Evolutionary conservation across 2,113 vertebrate species (phyloP).

Genomic region (Verasper variegatus): DNA sequence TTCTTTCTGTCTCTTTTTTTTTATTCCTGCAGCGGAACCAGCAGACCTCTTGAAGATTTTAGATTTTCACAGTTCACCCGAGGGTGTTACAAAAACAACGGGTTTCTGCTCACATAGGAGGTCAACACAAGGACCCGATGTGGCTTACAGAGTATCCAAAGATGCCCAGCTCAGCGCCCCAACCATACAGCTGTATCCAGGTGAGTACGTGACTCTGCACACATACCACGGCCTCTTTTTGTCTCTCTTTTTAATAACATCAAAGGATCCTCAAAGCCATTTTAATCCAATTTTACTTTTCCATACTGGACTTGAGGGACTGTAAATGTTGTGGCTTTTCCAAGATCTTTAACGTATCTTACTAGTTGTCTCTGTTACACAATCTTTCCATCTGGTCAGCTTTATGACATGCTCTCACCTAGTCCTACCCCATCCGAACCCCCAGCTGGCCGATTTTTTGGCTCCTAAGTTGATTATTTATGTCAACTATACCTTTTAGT

Average conservation of each 20-base stretch:
- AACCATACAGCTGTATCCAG: constrained; percentile 92
- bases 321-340: constrained; percentile 4
- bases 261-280: neutral
- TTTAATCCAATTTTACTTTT: neutral
- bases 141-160: constrained; percentile 93
- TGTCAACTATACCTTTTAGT: constrained; percentile 23
- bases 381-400: constrained; percentile 21
- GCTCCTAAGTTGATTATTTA: constrained; percentile 35
- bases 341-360: neutral
- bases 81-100: constrained; percentile 92
- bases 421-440: neutral
- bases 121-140: constrained; percentile 91
- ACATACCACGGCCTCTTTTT: no score
- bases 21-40: constrained; percentile 85
- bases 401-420: constrained; percentile 11
- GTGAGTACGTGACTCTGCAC: constrained; percentile 76
- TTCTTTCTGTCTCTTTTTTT: constrained; percentile 11
- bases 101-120: constrained; percentile 91
- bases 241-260: neutral
- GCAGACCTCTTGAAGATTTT: constrained; percentile 97
- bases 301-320: neutral
- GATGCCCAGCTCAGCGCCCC: constrained; percentile 95
- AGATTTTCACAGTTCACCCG: constrained; percentile 97
- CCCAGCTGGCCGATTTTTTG: constrained; percentile 23
- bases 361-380: neutral